A percentile compares a stretch with the other conserved stretches of the same genome.
These are phyloP conservation scores for Tangara arthus DNA, from an alignment of 2,797 vertebrate genomes.

Conservation along the genomic window DNA sequence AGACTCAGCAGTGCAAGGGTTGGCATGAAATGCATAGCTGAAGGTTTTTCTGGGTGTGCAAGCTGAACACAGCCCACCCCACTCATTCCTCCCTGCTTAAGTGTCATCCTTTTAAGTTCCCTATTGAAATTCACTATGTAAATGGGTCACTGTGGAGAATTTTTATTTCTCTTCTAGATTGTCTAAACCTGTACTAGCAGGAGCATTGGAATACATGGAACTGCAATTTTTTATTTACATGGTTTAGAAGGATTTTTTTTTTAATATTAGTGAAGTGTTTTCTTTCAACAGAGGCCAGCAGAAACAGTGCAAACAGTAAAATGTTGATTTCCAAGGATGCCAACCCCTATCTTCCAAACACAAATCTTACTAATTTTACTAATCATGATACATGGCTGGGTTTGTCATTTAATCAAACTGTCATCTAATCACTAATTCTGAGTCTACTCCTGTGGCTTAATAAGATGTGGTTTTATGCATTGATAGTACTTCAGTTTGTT, in stretches of 20 bases:
- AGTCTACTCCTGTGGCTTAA: background rate
- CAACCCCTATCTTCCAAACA: background rate
- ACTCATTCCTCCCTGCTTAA: background rate
- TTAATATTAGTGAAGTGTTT: background rate
- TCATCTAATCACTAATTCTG: constrained; percentile 2
- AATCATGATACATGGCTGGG: background rate
- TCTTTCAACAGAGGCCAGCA: background rate
- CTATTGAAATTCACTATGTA: background rate
- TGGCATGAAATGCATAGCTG: background rate
- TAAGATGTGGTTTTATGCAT: background rate
- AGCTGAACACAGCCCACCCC: background rate
- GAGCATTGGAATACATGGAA: background rate
- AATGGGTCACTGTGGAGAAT: background rate
- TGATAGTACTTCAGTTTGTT: background rate
- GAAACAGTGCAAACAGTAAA: background rate
- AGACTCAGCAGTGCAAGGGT: fast-evolving
- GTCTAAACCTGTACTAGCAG: background rate
- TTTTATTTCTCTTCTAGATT: background rate
- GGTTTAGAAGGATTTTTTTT: background rate
- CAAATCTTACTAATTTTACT: constrained; percentile 27
- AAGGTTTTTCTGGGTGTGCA: background rate
- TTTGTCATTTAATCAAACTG: constrained; percentile 17
- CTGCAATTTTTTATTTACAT: background rate
- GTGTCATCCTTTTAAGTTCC: background rate
- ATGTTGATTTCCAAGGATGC: constrained; percentile 66